Evolutionary conservation across 2,797 vertebrate genomes (phyloP), one percentile per base, ranked within the genome.

Genomic region (Xiphophorus birchmanni): DNA sequence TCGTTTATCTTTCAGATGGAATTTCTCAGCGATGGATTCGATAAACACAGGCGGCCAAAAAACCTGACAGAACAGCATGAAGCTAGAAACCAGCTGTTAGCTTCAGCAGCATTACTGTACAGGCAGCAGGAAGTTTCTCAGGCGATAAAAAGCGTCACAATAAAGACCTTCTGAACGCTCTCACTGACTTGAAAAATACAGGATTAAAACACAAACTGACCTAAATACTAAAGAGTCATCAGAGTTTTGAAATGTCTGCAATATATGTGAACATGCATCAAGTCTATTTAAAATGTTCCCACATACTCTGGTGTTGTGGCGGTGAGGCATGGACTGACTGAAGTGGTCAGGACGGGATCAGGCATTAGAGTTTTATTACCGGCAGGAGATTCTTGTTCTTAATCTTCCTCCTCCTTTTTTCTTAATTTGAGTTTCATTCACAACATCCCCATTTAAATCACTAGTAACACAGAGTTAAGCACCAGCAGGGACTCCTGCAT

Each of bases 41-140:
- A 90, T 92, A 92, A 92, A 92, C 90, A 92, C 74, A 78, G 48
- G 76, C 76, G 10, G 50, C 45, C 67, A 54, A 87, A 87, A 89
- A 1, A 67, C 85, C 75, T 85, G 91, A 90, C 86, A 76, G 84
- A 90, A 86, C 82, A 50, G 83, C 83, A 85, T 52, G 73, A 3
- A 77, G 82, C 78, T 50, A 67, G 83, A 77, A 86, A 88, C 2
- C 91, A 91, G 85, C 91, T 91, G 91, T 82, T 79, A 83, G 26
- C 56, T 29, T 73, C 60, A 76, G 69, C 44, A 0, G 21, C 4
- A 17, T 44, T 2, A 48, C 48, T 67, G 79, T 1, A 5, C 50
- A 54, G 54, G 44, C 78, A 48, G 80, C 82, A 10, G 78, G 29
- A 26, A 23, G 48, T 74, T 12, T 75, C 79, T 26, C 74, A 75